phyloP scores from a whole-genome alignment of 2,113 vertebrate genomes.

The Sciurus niger region DNA sequence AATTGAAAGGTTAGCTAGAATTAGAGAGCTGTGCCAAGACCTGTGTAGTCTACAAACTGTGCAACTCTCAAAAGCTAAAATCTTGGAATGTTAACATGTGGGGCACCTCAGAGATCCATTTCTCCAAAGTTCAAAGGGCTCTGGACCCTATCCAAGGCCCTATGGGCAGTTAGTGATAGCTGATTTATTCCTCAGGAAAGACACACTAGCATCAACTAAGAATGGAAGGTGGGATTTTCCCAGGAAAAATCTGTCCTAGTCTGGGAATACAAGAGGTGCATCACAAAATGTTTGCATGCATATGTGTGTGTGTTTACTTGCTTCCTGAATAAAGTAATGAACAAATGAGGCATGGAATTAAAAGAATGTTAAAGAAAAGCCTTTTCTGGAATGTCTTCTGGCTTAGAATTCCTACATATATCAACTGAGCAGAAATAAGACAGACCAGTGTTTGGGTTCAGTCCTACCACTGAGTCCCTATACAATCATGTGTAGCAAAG shows the following conservation, averaged over 20 bases:
- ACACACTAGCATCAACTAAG: not conserved
- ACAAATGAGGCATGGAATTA: not conserved
- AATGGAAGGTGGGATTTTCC: not conserved
- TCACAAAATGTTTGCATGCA: not conserved
- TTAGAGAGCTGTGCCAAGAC: not conserved
- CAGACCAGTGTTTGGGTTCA: not conserved
- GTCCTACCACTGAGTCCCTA: not conserved
- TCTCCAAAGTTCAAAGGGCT: not conserved
- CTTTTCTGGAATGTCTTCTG: not conserved
- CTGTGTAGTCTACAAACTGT: not conserved
- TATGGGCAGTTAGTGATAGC: not conserved
- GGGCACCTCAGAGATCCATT: not conserved
- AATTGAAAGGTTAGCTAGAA: not conserved
- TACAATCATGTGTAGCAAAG: not conserved
- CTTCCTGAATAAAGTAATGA: not conserved
- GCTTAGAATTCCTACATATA: not conserved
- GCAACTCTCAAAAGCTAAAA: not conserved
- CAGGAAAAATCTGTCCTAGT: not conserved
- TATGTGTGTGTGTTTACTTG: not conserved
- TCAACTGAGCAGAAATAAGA: not conserved
- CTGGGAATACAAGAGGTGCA: not conserved
- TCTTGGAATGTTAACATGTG: not conserved
- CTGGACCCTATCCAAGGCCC: not conserved
- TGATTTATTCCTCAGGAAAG: not conserved
- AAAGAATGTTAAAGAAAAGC: not conserved